phyloP scores from a whole-genome alignment of 1,140 invertebrate species.

The Aphaenogaster ashmeadi region DNA sequence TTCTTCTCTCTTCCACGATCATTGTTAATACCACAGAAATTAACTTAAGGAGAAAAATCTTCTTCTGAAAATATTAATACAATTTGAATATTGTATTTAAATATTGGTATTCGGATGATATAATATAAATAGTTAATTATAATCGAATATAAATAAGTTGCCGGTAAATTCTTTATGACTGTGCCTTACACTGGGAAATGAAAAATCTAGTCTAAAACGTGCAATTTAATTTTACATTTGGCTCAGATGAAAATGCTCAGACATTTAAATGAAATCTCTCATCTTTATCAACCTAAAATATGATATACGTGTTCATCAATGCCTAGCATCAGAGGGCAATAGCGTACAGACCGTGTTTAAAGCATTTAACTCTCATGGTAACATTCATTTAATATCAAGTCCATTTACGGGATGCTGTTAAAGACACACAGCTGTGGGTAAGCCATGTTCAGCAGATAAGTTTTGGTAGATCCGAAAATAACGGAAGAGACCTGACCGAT shows the following conservation, averaged over 20 bases:
- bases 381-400: not conserved
- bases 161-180: not conserved
- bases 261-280: not conserved
- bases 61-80: not conserved
- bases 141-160: not conserved
- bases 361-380: slow-evolving; percentile 29
- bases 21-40: not conserved
- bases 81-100: not conserved
- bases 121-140: not conserved
- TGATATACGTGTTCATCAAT: not conserved
- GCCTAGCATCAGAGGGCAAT: slow-evolving; percentile 44
- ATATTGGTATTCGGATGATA: not conserved
- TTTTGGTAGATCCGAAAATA: not conserved
- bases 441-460: not conserved
- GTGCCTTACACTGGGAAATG: not conserved
- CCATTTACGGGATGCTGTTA: not conserved
- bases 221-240: slow-evolving; percentile 5
- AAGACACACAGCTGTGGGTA: slow-evolving; percentile 10
- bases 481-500: slow-evolving; percentile 2
- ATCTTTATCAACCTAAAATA: slow-evolving; percentile 28
- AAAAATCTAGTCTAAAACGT: not conserved
- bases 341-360: slow-evolving; percentile 23
- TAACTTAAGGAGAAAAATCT: not conserved
- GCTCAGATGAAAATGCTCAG: not conserved
- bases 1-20: not conserved